phyloP scores from a whole-genome alignment of 2,113 vertebrate genomes.

The Gadus macrocephalus region DNA sequence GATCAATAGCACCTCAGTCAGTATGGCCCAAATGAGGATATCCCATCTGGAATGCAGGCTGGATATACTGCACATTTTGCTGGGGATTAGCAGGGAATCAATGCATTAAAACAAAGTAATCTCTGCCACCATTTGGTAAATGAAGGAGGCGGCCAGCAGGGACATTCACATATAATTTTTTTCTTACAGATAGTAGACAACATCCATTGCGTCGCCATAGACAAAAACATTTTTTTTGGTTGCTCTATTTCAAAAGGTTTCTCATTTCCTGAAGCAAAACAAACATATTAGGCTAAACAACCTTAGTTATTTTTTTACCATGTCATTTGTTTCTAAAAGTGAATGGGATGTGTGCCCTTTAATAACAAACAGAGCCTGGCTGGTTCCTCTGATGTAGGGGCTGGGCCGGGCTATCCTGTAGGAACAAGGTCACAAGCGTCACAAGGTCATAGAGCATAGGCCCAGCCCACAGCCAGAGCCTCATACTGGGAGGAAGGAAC shows the following conservation, averaged over 20 bases:
- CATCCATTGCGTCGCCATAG: constrained; percentile 22
- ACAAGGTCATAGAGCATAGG: constrained; percentile 36
- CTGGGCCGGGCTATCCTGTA: constrained; percentile 15
- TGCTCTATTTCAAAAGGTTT: constrained; percentile 34
- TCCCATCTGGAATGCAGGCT: constrained; percentile 28
- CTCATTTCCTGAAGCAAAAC: constrained; percentile 40
- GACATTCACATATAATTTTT: constrained; percentile 32
- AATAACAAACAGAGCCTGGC: constrained; percentile 56
- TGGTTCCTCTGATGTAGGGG: constrained; percentile 26
- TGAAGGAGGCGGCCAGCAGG: constrained; percentile 24
- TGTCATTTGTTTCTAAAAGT: constrained; percentile 1
- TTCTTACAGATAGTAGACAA: constrained; percentile 21
- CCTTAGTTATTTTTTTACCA: constrained; percentile 22
- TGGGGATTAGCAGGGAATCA: no score
- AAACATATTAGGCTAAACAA: constrained; percentile 12
- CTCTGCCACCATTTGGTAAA: constrained; percentile 32
- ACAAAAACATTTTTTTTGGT: constrained; percentile 36
- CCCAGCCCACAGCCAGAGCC: constrained; percentile 13
- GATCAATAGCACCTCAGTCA: constrained; percentile 18
- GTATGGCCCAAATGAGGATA: not conserved
- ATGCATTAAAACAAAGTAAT: constrained; percentile 56
- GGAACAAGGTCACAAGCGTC: constrained; percentile 47
- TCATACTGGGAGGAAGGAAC: not conserved
- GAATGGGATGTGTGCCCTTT: constrained; percentile 33
- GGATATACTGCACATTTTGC: constrained; percentile 39